Evolutionary conservation across 2,113 vertebrate species (phyloP), one percentile per base, ranked within the genome.

Genomic region (Thamnophis sirtalis): DNA sequence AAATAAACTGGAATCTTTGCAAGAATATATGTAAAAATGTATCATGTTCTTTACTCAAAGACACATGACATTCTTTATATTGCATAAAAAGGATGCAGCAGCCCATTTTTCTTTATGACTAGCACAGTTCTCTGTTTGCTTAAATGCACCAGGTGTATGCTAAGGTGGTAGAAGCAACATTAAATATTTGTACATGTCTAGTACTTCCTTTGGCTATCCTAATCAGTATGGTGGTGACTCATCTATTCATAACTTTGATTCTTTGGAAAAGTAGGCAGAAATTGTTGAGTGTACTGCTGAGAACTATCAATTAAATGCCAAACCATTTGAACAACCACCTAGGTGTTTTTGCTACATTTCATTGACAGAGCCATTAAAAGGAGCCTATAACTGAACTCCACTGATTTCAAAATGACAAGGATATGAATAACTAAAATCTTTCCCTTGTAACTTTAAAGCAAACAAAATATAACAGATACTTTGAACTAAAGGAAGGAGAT

Each of bases 401-500:
- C 91, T 0, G 0, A 93, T 89, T 93, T 90, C 93, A 95, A 96
- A 96, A 95, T 24, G 54, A 53, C 89, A 95, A 96, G 96, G 95
- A 91, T 49, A 94, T 92, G 94, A 91, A 96, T 96, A 93, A 96
- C 94, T 96, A 94, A 95, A 95, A 91, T 93, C 22, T 92, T 96
- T 93, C 91, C 91, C 94, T 95, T 96, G 94, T 91, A 96, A 96
- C 94, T 95, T 96, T 96, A 95, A 96, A 97, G 94, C 90, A 96
- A 96, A 92, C 94, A 84, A 92, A 90, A 28, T 92, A 85, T n/a
- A 93, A 95, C 93, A 94, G 94, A 93, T 95, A 95, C 96, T 97
- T 97, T 96, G 96, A 96, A 96, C 93, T 96, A 92, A 91, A 97
- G 96, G 95, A 97, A 97, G 94, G 96, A 97, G 93, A 96, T 95